phyloP scores from a whole-genome alignment of 1,140 invertebrate species.

The Geopemphigus sp. region DNA sequence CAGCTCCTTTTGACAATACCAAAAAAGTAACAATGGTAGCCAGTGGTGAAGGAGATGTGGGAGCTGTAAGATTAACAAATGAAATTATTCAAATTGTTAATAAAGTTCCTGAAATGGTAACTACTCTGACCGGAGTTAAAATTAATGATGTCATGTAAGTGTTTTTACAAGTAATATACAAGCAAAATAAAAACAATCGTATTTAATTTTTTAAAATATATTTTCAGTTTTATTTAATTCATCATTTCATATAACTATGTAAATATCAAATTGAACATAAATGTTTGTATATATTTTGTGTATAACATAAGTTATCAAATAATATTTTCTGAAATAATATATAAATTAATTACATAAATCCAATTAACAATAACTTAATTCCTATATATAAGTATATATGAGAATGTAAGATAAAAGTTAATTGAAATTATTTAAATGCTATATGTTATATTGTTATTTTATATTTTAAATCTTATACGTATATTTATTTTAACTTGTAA shows the following conservation, averaged over 20 bases:
- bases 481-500: constrained; percentile 32
- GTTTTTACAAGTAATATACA: neutral
- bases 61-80: constrained; percentile 87
- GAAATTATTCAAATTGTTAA: constrained; percentile 91
- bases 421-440: neutral
- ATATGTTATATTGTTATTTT: no score
- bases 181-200: constrained; percentile 5
- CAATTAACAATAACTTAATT: neutral
- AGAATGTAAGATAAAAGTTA: neutral
- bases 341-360: neutral
- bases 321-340: neutral
- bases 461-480: neutral
- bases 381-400: neutral
- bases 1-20: constrained; percentile 86
- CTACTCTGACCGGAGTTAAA: constrained; percentile 80
- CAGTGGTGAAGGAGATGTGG: constrained; percentile 85
- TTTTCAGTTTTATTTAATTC: neutral
- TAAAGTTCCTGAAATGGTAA: constrained; percentile 85
- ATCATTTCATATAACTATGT: neutral
- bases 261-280: neutral
- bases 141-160: constrained; percentile 76
- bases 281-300: neutral
- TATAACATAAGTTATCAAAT: neutral
- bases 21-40: constrained; percentile 95
- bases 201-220: neutral